phyloP scores from a whole-genome alignment of 2,797 vertebrate species.

The Cyclura pinguis region DNA sequence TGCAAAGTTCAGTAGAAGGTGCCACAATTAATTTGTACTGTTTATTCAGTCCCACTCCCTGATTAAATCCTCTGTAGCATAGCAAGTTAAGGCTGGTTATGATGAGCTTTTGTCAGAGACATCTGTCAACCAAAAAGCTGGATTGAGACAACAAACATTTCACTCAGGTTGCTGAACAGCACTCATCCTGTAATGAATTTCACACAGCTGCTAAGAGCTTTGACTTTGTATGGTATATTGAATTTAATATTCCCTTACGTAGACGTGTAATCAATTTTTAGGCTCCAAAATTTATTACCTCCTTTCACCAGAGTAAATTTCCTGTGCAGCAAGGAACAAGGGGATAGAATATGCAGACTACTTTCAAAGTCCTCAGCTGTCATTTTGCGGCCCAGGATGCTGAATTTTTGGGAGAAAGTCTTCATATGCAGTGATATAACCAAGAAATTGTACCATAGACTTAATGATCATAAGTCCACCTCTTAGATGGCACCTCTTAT shows the following conservation, averaged over 20 bases:
- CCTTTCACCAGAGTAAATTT: not conserved
- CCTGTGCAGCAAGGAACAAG: not conserved
- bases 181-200: slow-evolving; percentile 1
- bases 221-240: not conserved
- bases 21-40: not conserved
- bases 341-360: not conserved
- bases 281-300: slow-evolving; percentile 42
- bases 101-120: accelerated
- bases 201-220: slow-evolving; percentile 24
- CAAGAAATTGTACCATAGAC: not conserved
- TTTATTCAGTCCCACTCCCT: not conserved
- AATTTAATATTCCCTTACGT: slow-evolving; percentile 30
- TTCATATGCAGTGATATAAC: not conserved
- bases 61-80: slow-evolving; percentile 14
- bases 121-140: slow-evolving; percentile 11
- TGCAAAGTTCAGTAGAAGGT: not conserved
- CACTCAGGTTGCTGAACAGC: not conserved
- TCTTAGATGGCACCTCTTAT: not conserved
- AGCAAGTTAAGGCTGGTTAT: not conserved
- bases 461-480: not conserved
- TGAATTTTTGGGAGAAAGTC: slow-evolving; percentile 3
- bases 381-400: not conserved
- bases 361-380: slow-evolving; percentile 1
- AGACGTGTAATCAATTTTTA: slow-evolving; percentile 36
- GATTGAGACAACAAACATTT: slow-evolving; percentile 20